Percentiles rank a stretch among this genome's conserved stretches.
Conservation (phyloP, 1,140 invertebrate species). For the Drosophila pachea region DNA sequence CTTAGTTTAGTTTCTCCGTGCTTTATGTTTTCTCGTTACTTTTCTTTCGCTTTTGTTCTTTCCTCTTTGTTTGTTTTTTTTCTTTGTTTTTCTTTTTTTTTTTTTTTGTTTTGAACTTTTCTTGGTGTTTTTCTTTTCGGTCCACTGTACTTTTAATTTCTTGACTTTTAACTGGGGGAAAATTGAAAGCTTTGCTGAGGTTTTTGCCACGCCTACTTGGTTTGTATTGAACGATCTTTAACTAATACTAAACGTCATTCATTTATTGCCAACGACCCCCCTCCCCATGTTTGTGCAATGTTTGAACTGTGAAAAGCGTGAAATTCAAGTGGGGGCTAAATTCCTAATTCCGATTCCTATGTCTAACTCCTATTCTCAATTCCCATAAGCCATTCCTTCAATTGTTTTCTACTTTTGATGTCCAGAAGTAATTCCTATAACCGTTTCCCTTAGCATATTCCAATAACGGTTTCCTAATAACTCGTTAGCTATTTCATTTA, state of each 20-base stretch:
- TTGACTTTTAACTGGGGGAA: constrained; percentile 39
- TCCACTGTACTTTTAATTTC: constrained; percentile 34
- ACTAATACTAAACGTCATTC: constrained; percentile 1
- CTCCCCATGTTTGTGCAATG: too few relatives aligned
- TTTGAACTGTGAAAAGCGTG: too few relatives aligned
- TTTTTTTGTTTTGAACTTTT: constrained; percentile 22
- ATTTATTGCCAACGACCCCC: too few relatives aligned
- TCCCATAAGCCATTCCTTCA: too few relatives aligned
- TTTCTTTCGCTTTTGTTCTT: not conserved
- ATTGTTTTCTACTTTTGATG: too few relatives aligned
- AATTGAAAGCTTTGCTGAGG: constrained; percentile 68
- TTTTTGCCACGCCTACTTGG: constrained; percentile 69
- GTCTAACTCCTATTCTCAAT: not conserved
- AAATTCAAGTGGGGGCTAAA: too few relatives aligned
- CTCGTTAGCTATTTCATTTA: too few relatives aligned
- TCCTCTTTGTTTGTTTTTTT: not conserved
- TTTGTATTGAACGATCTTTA: constrained; percentile 58
- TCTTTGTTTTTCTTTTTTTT: constrained; percentile 5
- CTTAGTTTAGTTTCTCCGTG: too few relatives aligned
- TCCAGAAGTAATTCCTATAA: too few relatives aligned
- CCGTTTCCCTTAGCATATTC: too few relatives aligned
- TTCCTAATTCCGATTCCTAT: not conserved
- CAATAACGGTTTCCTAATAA: too few relatives aligned
- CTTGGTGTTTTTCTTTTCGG: constrained; percentile 40
- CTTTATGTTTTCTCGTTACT: too few relatives aligned